Conservation (phyloP, 2,113 vertebrate genomes). For the Amazona vittata region DNA sequence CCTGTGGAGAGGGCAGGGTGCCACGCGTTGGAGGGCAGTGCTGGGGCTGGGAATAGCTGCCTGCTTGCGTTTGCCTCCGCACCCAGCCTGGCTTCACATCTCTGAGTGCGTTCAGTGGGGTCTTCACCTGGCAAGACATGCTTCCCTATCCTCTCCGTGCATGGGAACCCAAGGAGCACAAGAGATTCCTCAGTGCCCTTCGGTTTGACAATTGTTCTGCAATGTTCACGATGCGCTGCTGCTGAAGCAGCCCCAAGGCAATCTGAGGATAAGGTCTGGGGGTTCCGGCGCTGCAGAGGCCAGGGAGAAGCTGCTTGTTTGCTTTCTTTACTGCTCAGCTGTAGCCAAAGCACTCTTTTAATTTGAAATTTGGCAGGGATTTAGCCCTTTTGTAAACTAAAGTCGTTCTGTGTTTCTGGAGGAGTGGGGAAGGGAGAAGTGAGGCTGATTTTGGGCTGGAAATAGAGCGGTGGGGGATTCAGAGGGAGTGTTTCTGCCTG, state of each 20-base stretch:
- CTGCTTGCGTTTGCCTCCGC: rapidly evolving
- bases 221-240: rapidly evolving
- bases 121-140: rapidly evolving
- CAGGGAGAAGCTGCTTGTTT: conserved; percentile 2
- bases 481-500: not conserved
- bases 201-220: rapidly evolving
- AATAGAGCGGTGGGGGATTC: not conserved
- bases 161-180: not conserved
- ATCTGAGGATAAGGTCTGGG: not conserved
- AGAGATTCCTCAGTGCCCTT: not conserved
- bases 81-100: not conserved
- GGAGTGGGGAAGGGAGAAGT: not conserved
- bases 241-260: not conserved
- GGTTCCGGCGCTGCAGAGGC: not conserved
- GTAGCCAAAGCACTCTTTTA: conserved; percentile 46
- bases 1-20: rapidly evolving
- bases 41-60: not conserved
- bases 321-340: conserved; percentile 5
- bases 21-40: not conserved
- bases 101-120: not conserved
- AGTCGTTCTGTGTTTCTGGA: not conserved
- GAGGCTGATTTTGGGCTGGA: conserved; percentile 1
- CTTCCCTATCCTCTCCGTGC: not conserved
- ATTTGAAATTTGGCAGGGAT: conserved; percentile 48
- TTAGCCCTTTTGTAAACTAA: conserved; percentile 24